A percentile compares a stretch with the other conserved stretches of the same genome.
Evolutionary conservation across 2,888 invertebrate species (phyloP).

Genomic region (Pristionchus fissidentatus): DNA sequence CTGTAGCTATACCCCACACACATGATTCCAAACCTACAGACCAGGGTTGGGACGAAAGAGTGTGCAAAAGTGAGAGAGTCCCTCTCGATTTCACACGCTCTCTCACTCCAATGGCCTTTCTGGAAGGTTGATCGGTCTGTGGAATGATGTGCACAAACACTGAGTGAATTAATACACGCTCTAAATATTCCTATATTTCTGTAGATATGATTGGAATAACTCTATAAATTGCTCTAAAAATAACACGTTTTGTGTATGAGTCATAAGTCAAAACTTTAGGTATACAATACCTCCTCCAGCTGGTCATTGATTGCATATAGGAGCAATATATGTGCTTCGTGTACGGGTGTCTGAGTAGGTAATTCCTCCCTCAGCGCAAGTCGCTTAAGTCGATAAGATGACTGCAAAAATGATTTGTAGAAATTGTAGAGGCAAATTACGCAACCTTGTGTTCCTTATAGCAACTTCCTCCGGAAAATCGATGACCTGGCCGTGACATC

Average conservation of each 20-base stretch:
- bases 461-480: conserved; percentile 55
- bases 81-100: no score
- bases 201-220: neutral
- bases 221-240: neutral
- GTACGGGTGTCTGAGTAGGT: conserved; percentile 61
- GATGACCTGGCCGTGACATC: conserved; percentile 71
- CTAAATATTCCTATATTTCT: neutral
- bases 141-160: no score
- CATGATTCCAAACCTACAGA: no score
- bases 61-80: no score
- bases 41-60: no score
- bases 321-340: conserved; percentile 67
- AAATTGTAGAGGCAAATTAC: neutral
- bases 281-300: conserved; percentile 56
- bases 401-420: neutral
- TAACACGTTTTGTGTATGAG: neutral
- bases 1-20: no score
- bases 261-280: neutral
- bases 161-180: neutral
- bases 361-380: conserved; percentile 47
- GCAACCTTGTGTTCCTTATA: conserved; percentile 50
- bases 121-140: no score
- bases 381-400: neutral
- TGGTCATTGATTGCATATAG: conserved; percentile 67
- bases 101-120: no score